These are phyloP conservation scores for Drosophila teissieri DNA, from an alignment of 1,140 invertebrate genomes.

Conservation along the genomic window DNA sequence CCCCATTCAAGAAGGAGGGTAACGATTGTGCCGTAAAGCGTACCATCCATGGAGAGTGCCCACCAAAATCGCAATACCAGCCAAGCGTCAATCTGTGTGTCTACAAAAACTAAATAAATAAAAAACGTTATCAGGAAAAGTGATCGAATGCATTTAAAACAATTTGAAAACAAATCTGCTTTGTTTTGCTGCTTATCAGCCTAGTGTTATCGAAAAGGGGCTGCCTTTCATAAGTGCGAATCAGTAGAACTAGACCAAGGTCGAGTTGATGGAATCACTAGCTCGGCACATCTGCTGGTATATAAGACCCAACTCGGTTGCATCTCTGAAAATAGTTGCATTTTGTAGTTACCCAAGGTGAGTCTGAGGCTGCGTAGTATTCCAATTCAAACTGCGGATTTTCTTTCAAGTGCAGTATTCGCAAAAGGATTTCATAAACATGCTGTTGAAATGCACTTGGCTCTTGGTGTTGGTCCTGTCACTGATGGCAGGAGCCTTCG, in stretches of 20 bases:
- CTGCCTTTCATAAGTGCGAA: not conserved
- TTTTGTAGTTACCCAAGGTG: constrained; percentile 38
- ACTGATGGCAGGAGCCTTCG: constrained; percentile 49
- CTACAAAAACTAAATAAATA: constrained; percentile 29
- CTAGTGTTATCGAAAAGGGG: constrained; percentile 4
- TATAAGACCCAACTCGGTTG: constrained; percentile 45
- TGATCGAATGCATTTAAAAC: not conserved
- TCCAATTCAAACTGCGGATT: not conserved
- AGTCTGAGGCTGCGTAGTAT: constrained; percentile 8
- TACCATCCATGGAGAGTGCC: constrained; percentile 69
- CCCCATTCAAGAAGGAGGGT: constrained; percentile 36
- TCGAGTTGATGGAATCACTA: constrained; percentile 19
- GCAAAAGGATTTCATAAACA: constrained; percentile 23
- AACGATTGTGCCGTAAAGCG: constrained; percentile 42
- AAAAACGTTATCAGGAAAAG: not conserved
- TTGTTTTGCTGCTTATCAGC: constrained; percentile 20
- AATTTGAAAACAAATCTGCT: constrained; percentile 23
- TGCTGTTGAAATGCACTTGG: constrained; percentile 59
- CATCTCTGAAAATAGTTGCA: constrained; percentile 45
- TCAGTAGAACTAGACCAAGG: constrained; percentile 28
- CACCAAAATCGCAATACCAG: constrained; percentile 48
- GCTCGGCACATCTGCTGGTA: constrained; percentile 6
- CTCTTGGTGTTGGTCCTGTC: constrained; percentile 65
- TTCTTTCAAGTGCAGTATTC: constrained; percentile 4
- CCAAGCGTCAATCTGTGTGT: constrained; percentile 69